Percentiles rank a stretch among this genome's conserved stretches.
Conservation (phyloP, 2,113 vertebrate genomes). For the Brienomyrus brachyistius region DNA sequence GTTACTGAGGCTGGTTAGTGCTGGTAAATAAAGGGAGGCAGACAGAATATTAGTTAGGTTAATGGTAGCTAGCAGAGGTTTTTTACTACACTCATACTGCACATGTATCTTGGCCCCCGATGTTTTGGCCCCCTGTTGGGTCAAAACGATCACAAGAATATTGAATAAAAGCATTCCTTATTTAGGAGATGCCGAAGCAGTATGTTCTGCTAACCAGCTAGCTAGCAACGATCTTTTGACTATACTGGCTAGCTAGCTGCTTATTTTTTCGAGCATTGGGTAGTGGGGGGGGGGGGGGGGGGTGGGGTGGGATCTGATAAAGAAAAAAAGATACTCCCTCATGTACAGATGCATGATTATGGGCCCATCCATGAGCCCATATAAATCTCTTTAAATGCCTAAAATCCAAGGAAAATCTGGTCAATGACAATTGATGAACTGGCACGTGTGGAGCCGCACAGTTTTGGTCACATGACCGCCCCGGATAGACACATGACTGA, state of each 20-base stretch:
- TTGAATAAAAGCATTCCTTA: not conserved
- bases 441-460: not conserved
- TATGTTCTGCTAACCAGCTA: not conserved
- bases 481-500: not conserved
- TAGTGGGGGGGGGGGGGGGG: too few relatives aligned
- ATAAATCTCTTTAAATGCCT: not conserved
- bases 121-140: not conserved
- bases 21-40: not conserved
- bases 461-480: not conserved
- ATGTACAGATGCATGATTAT: not conserved
- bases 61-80: not conserved
- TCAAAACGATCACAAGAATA: not conserved
- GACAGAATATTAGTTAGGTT: not conserved
- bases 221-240: not conserved
- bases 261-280: not conserved
- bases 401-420: not conserved
- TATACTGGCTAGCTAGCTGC: not conserved
- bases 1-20: not conserved
- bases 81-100: not conserved
- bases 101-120: too few relatives aligned
- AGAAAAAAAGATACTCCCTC: not conserved
- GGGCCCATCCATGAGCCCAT: not conserved
- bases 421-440: not conserved
- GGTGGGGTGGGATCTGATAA: slow-evolving; percentile 21
- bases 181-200: not conserved